Evolutionary conservation across 1,140 invertebrate genomes (phyloP), one percentile per base, ranked within the genome.

Genomic region (Nixonia krombeini): DNA sequence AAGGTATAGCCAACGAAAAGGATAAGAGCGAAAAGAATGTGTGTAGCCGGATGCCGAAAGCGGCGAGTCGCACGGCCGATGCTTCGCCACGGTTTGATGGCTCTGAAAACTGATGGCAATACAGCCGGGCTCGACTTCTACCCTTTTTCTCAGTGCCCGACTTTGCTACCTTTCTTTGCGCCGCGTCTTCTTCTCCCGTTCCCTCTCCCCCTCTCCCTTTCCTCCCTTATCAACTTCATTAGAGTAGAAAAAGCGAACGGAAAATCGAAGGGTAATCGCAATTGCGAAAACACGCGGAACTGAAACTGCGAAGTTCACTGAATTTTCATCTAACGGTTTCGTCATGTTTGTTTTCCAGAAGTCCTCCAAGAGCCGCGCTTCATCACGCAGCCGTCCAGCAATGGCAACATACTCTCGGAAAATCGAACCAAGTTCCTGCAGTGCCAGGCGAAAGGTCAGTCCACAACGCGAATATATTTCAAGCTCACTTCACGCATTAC

Each of bases 351-450:
- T n/a, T n/a, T 31, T 31, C 28, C 86, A 89, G 89, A 89, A 69
- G 78, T 79, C 51, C 83, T 93, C 52, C 92, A 94, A 84, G 92
- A 94, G 29, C 94, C 94, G 18, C 85, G 93, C 52, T 95, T 96
- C 81, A 92, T 90, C 63, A 93, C 89, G 61, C 92, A 94, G 74
- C 93, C 93, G 9, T 92, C 92, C 18, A 90, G 91, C 26, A 92
- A 92, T 59, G 92, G 92, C 63, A 94, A 90, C 76, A 91, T 95
- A 75, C 92, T 95, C 69, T 91, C 90, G 78, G 93, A 95, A 86
- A 93, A 92, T 76, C 88, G 91, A 61, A 94, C 91, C 8, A 96
- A 96, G 88, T 94, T 96, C 81, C 87, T 96, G 51, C 93, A 96
- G 82, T 96, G 94, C 83, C 92, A 93, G 83, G 93, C 93, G 12